Evolutionary conservation across 64 coral and sea anemone genomes (phyloP), one percentile per base, ranked within the genome.

Genomic region (Actinia tenebrosa): DNA sequence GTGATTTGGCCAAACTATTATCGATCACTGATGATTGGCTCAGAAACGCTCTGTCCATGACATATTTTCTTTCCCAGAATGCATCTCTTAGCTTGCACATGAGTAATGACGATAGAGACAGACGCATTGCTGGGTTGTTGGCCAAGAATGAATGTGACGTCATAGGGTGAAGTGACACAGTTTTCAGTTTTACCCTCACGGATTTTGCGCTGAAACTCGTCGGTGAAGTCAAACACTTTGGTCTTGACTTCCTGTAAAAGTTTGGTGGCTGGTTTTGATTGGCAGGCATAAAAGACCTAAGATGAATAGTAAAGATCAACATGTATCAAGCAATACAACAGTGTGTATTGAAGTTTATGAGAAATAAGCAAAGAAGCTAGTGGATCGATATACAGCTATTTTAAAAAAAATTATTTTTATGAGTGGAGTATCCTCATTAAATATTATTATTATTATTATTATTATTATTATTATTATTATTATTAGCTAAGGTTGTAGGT

Each of bases 171-270:
- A 2, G 45, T 18, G 45, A 44, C 44, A 25, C 43, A 83, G 19
- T 83, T 83, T 22, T 58, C 45, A 18, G 45, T 16, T 26, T 54
- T 83, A 16, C 80, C 45, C 0, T 58, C 54, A 19, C 11, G 80
- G 80, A 22, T 52, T 23, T 15, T 53, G 10, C 10, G 20, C 22
- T 52, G 80, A 15, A 50, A 83, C 46, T 50, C 80, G 11, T 83
- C 45, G 14, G 7, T 30, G 23, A 83, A 53, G 16, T 83, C 83
- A 45, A 85, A 85, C 83, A 85, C 83, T 85, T 85, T 60, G 42
- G 83, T 85, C 30, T 54, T 85, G 56, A 61, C 60, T 64, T 85
- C 83, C 11, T 64, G 56, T 61, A 61, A 54, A 0, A 85, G 60
- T 27, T 85, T 85, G 15, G 53, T 44, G 53, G 56, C 15, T 43